Conservation (phyloP, 2,797 vertebrate species). For the Margarornis squamiger region DNA sequence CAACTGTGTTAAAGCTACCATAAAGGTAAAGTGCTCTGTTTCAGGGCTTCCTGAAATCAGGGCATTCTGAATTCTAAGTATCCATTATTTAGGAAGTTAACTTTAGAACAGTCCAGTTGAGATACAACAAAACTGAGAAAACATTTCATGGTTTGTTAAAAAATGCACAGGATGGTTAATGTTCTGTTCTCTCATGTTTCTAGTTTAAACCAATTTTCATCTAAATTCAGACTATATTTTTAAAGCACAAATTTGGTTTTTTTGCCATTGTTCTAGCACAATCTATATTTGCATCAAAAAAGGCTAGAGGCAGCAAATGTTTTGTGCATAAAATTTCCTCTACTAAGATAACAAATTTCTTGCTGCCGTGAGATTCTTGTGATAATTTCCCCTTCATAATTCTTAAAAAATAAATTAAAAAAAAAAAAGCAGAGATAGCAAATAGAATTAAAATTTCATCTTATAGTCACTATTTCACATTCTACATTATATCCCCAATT, state of each 20-base stretch:
- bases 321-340: slow-evolving; percentile 20
- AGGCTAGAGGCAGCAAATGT: neutral
- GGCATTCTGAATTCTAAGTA: neutral
- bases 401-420: neutral
- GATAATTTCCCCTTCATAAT: neutral
- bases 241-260: neutral
- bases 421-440: neutral
- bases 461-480: slow-evolving; percentile 31
- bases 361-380: neutral
- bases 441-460: slow-evolving; percentile 12
- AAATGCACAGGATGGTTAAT: neutral
- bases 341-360: neutral
- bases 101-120: neutral
- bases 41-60: neutral
- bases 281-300: neutral
- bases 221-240: neutral
- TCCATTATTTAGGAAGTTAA: neutral
- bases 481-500: slow-evolving; percentile 3
- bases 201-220: neutral
- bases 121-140: neutral
- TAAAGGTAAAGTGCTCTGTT: neutral
- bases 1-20: neutral
- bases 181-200: neutral
- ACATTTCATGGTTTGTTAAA: neutral
- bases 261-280: neutral